These are phyloP conservation scores for Trichopoda pennipes DNA, from an alignment of 2,888 invertebrate species.

Conservation along the genomic window DNA sequence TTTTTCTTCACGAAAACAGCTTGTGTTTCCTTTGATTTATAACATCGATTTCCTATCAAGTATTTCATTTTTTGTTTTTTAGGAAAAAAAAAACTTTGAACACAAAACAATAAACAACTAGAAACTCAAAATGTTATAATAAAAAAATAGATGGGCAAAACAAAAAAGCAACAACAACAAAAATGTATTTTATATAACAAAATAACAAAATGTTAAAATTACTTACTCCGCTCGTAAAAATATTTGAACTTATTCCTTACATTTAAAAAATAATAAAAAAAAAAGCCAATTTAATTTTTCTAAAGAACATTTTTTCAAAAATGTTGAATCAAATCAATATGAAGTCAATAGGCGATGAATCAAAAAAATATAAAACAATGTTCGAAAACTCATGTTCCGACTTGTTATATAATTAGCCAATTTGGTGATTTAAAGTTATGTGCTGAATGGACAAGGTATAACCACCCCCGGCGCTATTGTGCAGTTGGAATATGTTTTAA, in stretches of 20 bases:
- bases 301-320: too few relatives aligned
- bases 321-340: too few relatives aligned
- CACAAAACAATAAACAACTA: constrained; percentile 57
- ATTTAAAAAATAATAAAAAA: neutral
- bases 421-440: too few relatives aligned
- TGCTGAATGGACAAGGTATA: too few relatives aligned
- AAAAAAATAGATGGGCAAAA: constrained; percentile 17
- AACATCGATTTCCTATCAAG: constrained; percentile 70
- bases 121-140: constrained; percentile 51
- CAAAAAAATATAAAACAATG: too few relatives aligned
- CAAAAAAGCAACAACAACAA: neutral
- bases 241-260: constrained; percentile 8
- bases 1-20: constrained; percentile 26
- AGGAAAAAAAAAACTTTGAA: constrained; percentile 44
- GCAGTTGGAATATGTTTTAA: too few relatives aligned
- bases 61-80: constrained; percentile 21
- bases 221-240: neutral
- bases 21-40: constrained; percentile 69
- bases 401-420: too few relatives aligned
- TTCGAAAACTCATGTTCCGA: too few relatives aligned
- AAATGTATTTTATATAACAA: neutral
- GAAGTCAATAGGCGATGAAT: too few relatives aligned
- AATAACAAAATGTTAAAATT: constrained; percentile 6
- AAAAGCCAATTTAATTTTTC: too few relatives aligned
- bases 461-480: too few relatives aligned